Base-by-base conservation (phyloP, 2,797 vertebrate species). In the Acanthurus tractus region DNA sequence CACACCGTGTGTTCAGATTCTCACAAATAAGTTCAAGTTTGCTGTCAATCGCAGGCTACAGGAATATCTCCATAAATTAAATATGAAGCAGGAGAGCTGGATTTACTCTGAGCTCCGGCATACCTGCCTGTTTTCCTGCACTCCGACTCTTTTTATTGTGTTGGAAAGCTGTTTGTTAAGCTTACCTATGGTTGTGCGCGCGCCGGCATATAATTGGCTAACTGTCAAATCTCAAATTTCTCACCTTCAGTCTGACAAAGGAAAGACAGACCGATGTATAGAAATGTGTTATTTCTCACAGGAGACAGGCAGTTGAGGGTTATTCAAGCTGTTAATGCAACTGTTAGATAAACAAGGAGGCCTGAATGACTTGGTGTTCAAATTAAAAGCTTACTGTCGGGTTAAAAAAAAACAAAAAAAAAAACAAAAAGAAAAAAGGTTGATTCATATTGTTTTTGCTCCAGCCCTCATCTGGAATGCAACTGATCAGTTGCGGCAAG, bases 291-390 rank as follows among this genome's bases (percentile, higher is more conserved):
- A 74, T 82, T 91, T 88, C 75, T 83, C 69, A 55, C 80, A 46
- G 67, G 76, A 63, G 58, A 78, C 56, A 4, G 5, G 82, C 81
- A 70, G 81, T 82, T 65, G 76, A 84, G 82, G 82, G 80, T 89
- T 86, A 82, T 58, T 79, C 25, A 64, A 86, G 85, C 86, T 91
- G 88, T 88, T 91, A 86, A 86, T 93, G 79, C 85, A 88, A 88
- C 79, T 86, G 88, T 85, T 87, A 83, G 82, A 84, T 70, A 84
- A 91, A 86, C 89, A 91, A 29, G 63, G 25, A 56, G 59, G 76
- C 68, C 73, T 64, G 23, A 75, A 76, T 17, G 49, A 67, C 71
- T 58, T 8, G 25, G 71, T 74, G 76, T 67, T 78, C 56, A 49
- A 44, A 79, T 76, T 70, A 49, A 83, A 86, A 78, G 45, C 57